Percentiles rank a stretch among this genome's conserved stretches.
Evolutionary conservation across 2,888 invertebrate genomes (phyloP).

Genomic region (Drosophila yooni): DNA sequence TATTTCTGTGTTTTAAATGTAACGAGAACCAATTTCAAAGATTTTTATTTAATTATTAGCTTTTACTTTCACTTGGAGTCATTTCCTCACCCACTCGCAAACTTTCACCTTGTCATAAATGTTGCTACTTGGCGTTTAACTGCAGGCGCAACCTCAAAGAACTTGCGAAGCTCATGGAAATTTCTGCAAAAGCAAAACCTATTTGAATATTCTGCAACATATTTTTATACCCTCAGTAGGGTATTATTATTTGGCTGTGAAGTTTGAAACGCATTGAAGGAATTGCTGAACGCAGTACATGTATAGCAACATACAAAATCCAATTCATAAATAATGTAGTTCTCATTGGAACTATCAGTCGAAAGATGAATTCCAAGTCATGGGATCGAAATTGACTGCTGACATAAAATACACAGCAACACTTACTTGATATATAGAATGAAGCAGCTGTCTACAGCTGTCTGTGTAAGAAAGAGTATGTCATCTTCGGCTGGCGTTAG

Average conservation of each 20-base stretch:
- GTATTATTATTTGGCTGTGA: not conserved
- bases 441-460: not conserved
- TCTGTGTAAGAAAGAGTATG: not conserved
- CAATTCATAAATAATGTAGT: not conserved
- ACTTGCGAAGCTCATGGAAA: slow-evolving; percentile 36
- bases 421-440: not conserved
- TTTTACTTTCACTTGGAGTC: not conserved
- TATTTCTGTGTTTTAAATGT: not conserved
- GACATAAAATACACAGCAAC: too few species aligned
- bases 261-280: not conserved
- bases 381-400: not conserved
- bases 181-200: slow-evolving; percentile 33
- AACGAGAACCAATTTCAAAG: not conserved
- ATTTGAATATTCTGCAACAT: slow-evolving; percentile 52
- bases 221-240: slow-evolving; percentile 11
- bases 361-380: not conserved
- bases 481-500: not conserved
- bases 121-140: slow-evolving; percentile 16
- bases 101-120: slow-evolving; percentile 7
- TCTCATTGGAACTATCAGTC: not conserved
- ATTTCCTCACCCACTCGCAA: not conserved
- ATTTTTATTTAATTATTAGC: not conserved
- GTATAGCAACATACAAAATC: not conserved
- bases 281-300: not conserved
- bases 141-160: slow-evolving; percentile 5